Evolutionary conservation across 2,113 vertebrate genomes (phyloP), one percentile per base, ranked within the genome.

Genomic region (Tonatia bakeri): DNA sequence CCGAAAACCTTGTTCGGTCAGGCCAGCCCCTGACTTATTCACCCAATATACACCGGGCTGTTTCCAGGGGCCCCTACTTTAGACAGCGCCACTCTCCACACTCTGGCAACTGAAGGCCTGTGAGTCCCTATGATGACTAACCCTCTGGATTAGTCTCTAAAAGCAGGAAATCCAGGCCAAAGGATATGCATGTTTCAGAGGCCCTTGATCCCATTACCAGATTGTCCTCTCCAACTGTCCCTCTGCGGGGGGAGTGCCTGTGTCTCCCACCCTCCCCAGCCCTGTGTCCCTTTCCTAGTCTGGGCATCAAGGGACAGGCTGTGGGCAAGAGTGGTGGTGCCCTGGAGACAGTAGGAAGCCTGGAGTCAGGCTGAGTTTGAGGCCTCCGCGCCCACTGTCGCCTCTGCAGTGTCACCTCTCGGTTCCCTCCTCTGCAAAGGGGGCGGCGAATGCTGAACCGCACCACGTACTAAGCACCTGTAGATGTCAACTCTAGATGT

Each of bases 371-470:
- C 24, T 61, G 67, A 31, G 52, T 16, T 31, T 24, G 17, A 19
- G 50, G 28, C 50, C 36, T 45, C 3, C 3, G 10, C 24, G 11
- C 40, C 70, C 19, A 61, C 26, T 40, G 22, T 81, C 45, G 72
- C 22, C 73, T 38, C 64, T 24, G 12, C 45, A 59, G 0, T 5
- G 36, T 77, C 19, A 47, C 52, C 67, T 52, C 75, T 40, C 54
- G 17, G 50, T 43, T 75, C 90, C 91, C 36, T 83, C 40, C 61
- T 70, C 54, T 72, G 28, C 31, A 38, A 86, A 93, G 13, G 31
- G 50, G 38, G 85, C 65, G 64, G 22, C 3, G 5, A 45, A 65
- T 24, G 9, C 77, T 45, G 43, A 40, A 14, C 20, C 5, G 11
- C 59, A 2, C 33, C 38, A 13, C 0, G 24, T 0, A 7, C 16